Conservation (phyloP, 2,888 invertebrate species). For the Tetheella fluctuosa region DNA sequence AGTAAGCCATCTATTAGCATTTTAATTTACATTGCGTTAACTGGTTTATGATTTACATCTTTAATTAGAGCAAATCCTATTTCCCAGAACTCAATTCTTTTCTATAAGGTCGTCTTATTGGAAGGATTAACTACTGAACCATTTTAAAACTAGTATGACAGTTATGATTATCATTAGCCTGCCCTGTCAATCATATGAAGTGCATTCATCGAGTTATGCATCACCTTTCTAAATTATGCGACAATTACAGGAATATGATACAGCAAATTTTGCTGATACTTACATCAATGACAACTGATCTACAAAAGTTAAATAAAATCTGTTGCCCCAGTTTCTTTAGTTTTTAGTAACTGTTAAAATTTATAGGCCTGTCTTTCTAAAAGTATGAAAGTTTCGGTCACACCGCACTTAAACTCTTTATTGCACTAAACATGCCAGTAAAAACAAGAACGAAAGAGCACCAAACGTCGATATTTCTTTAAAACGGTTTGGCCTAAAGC, state of each 20-base stretch:
- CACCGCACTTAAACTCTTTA: neutral
- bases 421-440: neutral
- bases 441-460: neutral
- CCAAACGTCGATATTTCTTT: neutral
- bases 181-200: too few relatives aligned
- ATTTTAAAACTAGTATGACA: too few relatives aligned
- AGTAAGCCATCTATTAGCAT: slow-evolving; percentile 8
- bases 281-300: too few relatives aligned
- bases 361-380: neutral
- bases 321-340: neutral
- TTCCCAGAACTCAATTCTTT: too few relatives aligned
- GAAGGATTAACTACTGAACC: too few relatives aligned
- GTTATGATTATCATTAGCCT: too few relatives aligned
- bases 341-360: neutral
- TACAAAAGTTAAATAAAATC: neutral
- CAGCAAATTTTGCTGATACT: too few relatives aligned
- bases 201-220: too few relatives aligned
- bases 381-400: neutral
- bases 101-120: too few relatives aligned
- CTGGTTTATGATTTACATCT: neutral
- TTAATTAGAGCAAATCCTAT: neutral
- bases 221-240: too few relatives aligned
- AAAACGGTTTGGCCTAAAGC: slow-evolving; percentile 3
- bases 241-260: too few relatives aligned
- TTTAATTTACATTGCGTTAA: neutral